Percentiles rank a stretch among this genome's conserved stretches.
Conservation (phyloP, 2,797 vertebrate species). For the Thalassophryne amazonica region DNA sequence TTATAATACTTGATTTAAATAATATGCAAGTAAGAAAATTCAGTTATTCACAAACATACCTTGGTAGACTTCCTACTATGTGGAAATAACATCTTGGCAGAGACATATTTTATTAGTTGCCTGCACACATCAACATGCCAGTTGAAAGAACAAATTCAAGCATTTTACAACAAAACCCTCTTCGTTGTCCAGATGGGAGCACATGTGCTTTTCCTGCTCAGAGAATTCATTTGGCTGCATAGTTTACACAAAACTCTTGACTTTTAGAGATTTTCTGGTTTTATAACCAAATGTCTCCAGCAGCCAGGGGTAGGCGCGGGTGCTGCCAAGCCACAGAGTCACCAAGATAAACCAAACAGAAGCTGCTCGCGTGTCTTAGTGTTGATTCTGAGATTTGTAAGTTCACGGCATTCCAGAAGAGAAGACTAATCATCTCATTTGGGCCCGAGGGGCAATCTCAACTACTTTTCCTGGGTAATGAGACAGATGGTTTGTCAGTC, state of each 20-base stretch:
- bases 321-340: conserved; percentile 6
- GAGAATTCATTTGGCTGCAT: not conserved
- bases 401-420: not conserved
- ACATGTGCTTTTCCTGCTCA: conserved; percentile 12
- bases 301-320: not conserved
- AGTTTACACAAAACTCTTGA: conserved; percentile 27
- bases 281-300: conserved; percentile 33
- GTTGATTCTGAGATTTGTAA: not conserved
- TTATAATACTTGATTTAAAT: too few species aligned
- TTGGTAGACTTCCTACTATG: too few species aligned
- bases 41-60: too few species aligned
- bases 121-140: too few species aligned
- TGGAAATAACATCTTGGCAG: too few species aligned
- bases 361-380: conserved; percentile 5
- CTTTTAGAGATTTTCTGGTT: conserved; percentile 37
- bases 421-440: conserved; percentile 3
- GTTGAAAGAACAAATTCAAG: conserved; percentile 1
- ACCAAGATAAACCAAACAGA: conserved; percentile 18
- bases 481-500: not conserved
- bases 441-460: not conserved
- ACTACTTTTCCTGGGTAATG: conserved; percentile 11
- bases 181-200: conserved; percentile 1
- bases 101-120: too few species aligned
- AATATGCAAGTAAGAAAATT: too few species aligned
- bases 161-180: not conserved